Evolutionary conservation across 1,140 invertebrate species (phyloP).

Genomic region (Sycophaga agraensis): DNA sequence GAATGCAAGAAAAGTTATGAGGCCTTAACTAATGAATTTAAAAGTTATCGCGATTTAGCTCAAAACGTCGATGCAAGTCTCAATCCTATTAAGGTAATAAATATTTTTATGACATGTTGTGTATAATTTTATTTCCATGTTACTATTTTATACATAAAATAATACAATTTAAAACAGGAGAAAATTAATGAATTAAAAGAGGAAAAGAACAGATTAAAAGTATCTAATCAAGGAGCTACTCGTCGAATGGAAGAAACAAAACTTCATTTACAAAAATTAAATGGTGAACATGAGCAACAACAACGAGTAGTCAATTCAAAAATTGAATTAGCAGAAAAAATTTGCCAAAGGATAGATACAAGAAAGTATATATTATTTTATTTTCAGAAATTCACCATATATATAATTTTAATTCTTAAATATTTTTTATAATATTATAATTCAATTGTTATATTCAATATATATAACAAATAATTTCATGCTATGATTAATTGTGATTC

Average conservation of each 20-base stretch:
- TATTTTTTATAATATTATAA: not conserved
- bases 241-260: slow-evolving; percentile 28
- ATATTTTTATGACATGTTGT: not conserved
- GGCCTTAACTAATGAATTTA: slow-evolving; percentile 40
- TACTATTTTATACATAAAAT: slow-evolving; percentile 28
- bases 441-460: not conserved
- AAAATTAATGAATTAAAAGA: slow-evolving; percentile 43
- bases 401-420: not conserved
- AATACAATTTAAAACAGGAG: no score
- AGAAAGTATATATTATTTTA: slow-evolving; percentile 41
- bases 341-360: slow-evolving; percentile 52
- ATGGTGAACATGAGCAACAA: slow-evolving; percentile 39
- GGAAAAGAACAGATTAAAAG: slow-evolving; percentile 38
- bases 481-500: no score
- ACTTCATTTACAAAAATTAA: slow-evolving; percentile 34
- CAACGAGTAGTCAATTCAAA: slow-evolving; percentile 36
- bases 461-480: not conserved
- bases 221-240: slow-evolving; percentile 26
- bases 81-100: slow-evolving; percentile 35
- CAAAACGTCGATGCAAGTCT: slow-evolving; percentile 34
- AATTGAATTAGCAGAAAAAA: slow-evolving; percentile 40
- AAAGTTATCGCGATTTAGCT: slow-evolving; percentile 31
- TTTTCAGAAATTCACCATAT: not conserved
- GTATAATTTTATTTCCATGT: not conserved
- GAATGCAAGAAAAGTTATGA: slow-evolving; percentile 47